These are phyloP conservation scores for Hylaea fasciaria DNA, from an alignment of 2,888 invertebrate genomes.

Conservation along the genomic window DNA sequence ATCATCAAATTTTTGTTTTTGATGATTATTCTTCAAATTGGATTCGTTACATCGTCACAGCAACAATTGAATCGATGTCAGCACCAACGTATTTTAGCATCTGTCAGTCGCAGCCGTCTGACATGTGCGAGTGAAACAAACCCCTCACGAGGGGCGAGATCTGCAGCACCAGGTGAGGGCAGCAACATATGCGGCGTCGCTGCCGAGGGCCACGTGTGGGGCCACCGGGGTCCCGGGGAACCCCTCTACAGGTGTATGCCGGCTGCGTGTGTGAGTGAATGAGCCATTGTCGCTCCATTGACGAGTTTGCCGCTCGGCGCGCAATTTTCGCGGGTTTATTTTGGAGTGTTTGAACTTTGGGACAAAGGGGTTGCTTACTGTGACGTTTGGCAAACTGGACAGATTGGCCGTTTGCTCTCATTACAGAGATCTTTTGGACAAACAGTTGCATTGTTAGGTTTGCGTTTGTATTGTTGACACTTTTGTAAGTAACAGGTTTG, in stretches of 20 bases:
- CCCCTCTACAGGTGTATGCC: slow-evolving; percentile 77
- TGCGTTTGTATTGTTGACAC: slow-evolving; percentile 16
- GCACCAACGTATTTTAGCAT: slow-evolving; percentile 83
- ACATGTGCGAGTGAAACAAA: slow-evolving; percentile 77
- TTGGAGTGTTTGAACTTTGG: slow-evolving; percentile 17
- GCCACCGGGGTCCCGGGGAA: slow-evolving; percentile 58
- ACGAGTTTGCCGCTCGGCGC: slow-evolving; percentile 76
- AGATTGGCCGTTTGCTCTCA: slow-evolving; percentile 39
- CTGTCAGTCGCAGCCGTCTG: slow-evolving; percentile 82
- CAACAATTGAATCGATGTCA: slow-evolving; percentile 72
- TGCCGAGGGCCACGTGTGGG: slow-evolving; percentile 68
- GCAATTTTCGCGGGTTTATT: slow-evolving; percentile 69
- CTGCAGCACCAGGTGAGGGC: slow-evolving; percentile 71
- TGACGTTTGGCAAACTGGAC: slow-evolving; percentile 48
- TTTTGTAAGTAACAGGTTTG: slow-evolving; percentile 22
- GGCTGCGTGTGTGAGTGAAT: slow-evolving; percentile 67
- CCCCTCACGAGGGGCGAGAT: slow-evolving; percentile 75
- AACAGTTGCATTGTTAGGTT: slow-evolving; percentile 17
- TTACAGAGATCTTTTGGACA: slow-evolving; percentile 27
- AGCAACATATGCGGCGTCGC: slow-evolving; percentile 55
- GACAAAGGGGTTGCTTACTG: slow-evolving; percentile 66
- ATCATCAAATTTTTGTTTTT: background rate
- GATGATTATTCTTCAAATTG: slow-evolving; percentile 22
- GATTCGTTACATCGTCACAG: slow-evolving; percentile 43
- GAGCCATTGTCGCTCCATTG: slow-evolving; percentile 77